These are phyloP conservation scores for Linepithema humile DNA, from an alignment of 1,140 invertebrate genomes.

Conservation along the genomic window DNA sequence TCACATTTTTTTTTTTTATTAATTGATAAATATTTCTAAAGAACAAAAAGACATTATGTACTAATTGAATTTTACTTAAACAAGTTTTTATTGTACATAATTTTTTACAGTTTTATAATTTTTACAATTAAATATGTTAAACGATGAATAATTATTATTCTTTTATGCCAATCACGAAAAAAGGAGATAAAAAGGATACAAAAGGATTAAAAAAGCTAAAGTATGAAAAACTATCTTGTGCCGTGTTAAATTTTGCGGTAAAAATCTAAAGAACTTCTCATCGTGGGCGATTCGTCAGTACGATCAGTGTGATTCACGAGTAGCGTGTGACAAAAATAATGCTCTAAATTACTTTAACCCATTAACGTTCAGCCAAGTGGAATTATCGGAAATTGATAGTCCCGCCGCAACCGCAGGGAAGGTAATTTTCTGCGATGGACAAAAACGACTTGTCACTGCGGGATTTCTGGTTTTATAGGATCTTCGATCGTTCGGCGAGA, in stretches of 20 bases:
- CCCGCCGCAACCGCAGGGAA: not conserved
- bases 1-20: not conserved
- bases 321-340: slow-evolving; percentile 18
- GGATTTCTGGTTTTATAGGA: slow-evolving; percentile 57
- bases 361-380: slow-evolving; percentile 41
- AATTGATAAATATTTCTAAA: no score
- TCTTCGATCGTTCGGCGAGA: slow-evolving; percentile 45
- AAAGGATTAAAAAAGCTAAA: no score
- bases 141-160: no score
- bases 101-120: no score
- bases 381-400: slow-evolving; percentile 65
- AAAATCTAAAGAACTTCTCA: not conserved
- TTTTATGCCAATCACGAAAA: no score
- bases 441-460: slow-evolving; percentile 51
- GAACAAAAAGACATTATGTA: no score
- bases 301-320: not conserved
- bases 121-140: no score
- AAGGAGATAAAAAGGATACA: no score
- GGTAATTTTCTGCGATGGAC: slow-evolving; percentile 49
- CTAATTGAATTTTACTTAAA: no score
- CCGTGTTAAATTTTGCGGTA: no score
- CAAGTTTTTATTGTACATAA: no score
- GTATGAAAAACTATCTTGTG: no score
- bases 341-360: slow-evolving; percentile 43
- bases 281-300: not conserved